Base-by-base conservation (phyloP, 2,888 invertebrate genomes). In the Oscheius sp. region DNA sequence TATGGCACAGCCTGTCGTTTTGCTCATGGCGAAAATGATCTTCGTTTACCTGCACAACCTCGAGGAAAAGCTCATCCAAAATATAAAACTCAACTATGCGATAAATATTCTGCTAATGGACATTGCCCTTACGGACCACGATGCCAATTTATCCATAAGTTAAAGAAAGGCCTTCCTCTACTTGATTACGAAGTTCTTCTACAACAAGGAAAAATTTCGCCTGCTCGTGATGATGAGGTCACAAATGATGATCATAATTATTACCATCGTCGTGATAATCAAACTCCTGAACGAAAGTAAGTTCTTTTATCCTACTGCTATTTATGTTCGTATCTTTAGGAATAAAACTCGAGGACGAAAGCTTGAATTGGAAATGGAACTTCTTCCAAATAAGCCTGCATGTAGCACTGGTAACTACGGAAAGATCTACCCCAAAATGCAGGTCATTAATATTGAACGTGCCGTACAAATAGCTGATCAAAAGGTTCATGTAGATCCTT, bases 1-100 rank as follows among this genome's bases (percentile, higher is more conserved):
- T 86, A 87, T 72, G 86, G 84, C 23, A 78, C 83, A 25, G 69
- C 80, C 16, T 86, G 86, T 64, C 75, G 85, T 23, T 86, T 86
- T 71, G 86, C 86, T 49, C 86, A 86, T 68, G 86, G 86, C 25
- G 86, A 85, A 52, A 77, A 82, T 52, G 86, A 86, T 58, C 75
- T 86, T 63, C 74, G 86, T 21, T 80, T 83, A 71, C 83, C 83
- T 29, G 75, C 76, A 7, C 82, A 83, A 72, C 83, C 81, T 59
- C 81, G 83, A 25, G 83, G 83, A 13, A 80, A 81, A 63, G 78
- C 80, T 27, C 83, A 83, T 74, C 83, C 83, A 9, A 83, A 83
- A 73, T 83, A 83, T 74, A 83, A 83, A 73, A 83, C 83, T 16
- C 81, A 81, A 64, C 53, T 83, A 71, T 83, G 83, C 53, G 83